Base-by-base conservation (phyloP, 2,113 vertebrate species). In the Tachysurus vachellii region DNA sequence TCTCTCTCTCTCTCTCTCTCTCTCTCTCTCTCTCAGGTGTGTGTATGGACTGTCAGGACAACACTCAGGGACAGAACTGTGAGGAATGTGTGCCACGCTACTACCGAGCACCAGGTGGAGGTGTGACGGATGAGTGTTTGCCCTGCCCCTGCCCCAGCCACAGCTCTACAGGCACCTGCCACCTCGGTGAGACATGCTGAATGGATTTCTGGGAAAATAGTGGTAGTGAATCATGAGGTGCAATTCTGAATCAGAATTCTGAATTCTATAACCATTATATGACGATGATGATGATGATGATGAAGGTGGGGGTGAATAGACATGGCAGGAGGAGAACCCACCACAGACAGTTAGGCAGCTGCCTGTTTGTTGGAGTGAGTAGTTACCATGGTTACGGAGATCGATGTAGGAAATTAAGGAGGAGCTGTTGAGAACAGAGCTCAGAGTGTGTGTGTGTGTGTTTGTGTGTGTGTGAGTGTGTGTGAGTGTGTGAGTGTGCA, bases 71-170 rank as follows among this genome's bases (percentile, higher is more conserved):
- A 68, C 56, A 89, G 73, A 96, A 96, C 92, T 99, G 98, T 75
- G 97, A 99, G 93, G 95, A 95, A 90, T 99, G 97, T 92, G 95
- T 93, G 91, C 94, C 95, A 7, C 94, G 93, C 23, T 97, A 95
- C 93, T 98, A 96, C 91, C 94, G 85, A 62, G 85, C 89, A 36
- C 88, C 76, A 0, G 93, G 90, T 76, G 26, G 86, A 10, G 75
- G 14, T 0, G 89, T 84, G 83, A 80, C 86, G 16, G 92, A 93
- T 0, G 59, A 90, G 91, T 99, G 98, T 89, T 90, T 91, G 19
- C 96, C 77, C 16, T 99, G 98, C 88, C 97, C 97, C 12, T 99
- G 98, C 92, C 96, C 96, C 93, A 96, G 90, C 0, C 93, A 96
- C 93, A 96, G 94, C n/a, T 99, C 97, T 54, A 96, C 93, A 0